Base-by-base conservation (phyloP, 2,113 vertebrate genomes). In the Salminus brasiliensis region DNA sequence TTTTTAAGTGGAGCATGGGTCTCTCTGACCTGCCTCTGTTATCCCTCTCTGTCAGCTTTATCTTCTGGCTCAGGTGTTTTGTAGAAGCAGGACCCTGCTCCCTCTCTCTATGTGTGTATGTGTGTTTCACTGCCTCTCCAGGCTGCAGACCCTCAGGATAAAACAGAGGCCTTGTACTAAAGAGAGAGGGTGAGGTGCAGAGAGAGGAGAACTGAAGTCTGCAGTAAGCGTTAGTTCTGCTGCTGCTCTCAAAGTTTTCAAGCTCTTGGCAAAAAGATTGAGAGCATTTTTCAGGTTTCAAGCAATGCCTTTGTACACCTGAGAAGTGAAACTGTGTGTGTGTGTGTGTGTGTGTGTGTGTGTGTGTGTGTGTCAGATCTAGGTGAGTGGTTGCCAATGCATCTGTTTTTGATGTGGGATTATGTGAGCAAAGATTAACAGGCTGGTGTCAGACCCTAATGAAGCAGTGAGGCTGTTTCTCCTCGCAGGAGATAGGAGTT, bases 41-140 rank as follows among this genome's bases (percentile, higher is more conserved):
- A 55, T 81, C 69, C 74, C 43, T 29, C 60, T 68, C 60, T n/a
- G 30, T 45, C 63, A 65, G 70, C 53, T 72, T 15, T 68, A 78
- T 77, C 74, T 67, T 59, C 39, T 74, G 18, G 60, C 49, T 65
- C 80, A 68, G 66, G 49, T 81, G 80, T 75, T 81, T 49, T 65
- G 43, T 81, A 66, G 34, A 73, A 66, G 49, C 49, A 36, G 32
- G n/a, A 30, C 63, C 4, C 29, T 15, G 63, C n/a, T 27, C 6
- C 8, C 15, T n/a, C n/a, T n/a, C n/a, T n/a, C n/a, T n/a, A n/a
- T n/a, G n/a, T 76, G 10, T 82, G 57, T 77, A 16, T 12, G n/a
- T 59, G 47, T 71, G 21, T 39, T 25, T 63, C 18, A 47, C 30
- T 27, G 34, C 11, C 34, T 66, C 27, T 66, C 12, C 45, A 74